Conservation (phyloP, 2,888 invertebrate species). For the Catocala nupta region DNA sequence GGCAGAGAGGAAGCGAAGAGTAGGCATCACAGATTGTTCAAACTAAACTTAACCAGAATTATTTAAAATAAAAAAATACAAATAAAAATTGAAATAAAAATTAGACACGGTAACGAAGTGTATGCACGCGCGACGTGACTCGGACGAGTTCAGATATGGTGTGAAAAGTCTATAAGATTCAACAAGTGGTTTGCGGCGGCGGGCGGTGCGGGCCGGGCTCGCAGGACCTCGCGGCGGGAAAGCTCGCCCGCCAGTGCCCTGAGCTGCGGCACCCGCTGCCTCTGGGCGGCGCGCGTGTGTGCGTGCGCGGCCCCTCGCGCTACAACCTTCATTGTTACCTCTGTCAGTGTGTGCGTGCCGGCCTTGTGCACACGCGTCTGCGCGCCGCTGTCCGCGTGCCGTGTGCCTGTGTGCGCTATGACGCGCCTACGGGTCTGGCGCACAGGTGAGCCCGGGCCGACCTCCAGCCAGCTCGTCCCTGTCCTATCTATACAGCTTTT, state of each 20-base stretch:
- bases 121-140: slow-evolving; percentile 69
- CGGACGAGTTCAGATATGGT: slow-evolving; percentile 64
- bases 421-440: slow-evolving; percentile 79
- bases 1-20: slow-evolving; percentile 73
- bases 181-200: slow-evolving; percentile 82
- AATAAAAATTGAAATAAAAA: slow-evolving; percentile 43
- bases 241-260: slow-evolving; percentile 83
- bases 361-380: slow-evolving; percentile 41
- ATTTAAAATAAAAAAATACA: slow-evolving; percentile 35
- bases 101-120: slow-evolving; percentile 49
- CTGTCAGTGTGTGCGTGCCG: slow-evolving; percentile 40
- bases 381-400: slow-evolving; percentile 37
- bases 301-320: slow-evolving; percentile 49
- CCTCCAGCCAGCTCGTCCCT: slow-evolving; percentile 73
- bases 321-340: slow-evolving; percentile 55
- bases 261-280: slow-evolving; percentile 58
- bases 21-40: slow-evolving; percentile 78
- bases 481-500: slow-evolving; percentile 77
- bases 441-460: slow-evolving; percentile 83
- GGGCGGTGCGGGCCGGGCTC: slow-evolving; percentile 70
- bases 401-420: slow-evolving; percentile 64
- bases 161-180: slow-evolving; percentile 74
- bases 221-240: slow-evolving; percentile 79
- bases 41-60: slow-evolving; percentile 46
- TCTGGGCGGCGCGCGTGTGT: slow-evolving; percentile 50